Percentiles rank a stretch among this genome's conserved stretches.
Conservation (phyloP, 37 sponge, comb jelly and placozoan species). For the Axinella damicornis region DNA sequence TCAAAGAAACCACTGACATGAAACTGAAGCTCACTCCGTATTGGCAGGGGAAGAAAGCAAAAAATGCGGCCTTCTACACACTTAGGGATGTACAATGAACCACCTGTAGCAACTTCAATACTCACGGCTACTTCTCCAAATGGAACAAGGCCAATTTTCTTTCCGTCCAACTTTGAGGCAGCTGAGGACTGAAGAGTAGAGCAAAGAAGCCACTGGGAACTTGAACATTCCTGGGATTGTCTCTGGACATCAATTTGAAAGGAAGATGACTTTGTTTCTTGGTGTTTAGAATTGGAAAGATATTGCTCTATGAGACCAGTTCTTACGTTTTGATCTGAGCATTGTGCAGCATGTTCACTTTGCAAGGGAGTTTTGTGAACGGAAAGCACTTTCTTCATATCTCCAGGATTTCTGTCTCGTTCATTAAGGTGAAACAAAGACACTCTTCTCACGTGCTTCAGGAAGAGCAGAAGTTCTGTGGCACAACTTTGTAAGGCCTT, state of each 20-base stretch:
- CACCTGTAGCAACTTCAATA: neutral
- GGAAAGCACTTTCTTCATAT: slow-evolving; percentile 5
- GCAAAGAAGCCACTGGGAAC: slow-evolving; percentile 23
- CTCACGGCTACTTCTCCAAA: slow-evolving; percentile 49
- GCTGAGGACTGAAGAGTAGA: slow-evolving; percentile 14
- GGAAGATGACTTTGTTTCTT: neutral
- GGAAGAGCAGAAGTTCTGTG: slow-evolving; percentile 62
- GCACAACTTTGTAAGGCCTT: slow-evolving; percentile 24
- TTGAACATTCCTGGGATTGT: neutral
- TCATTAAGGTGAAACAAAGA: slow-evolving; percentile 48
- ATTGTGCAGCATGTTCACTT: neutral
- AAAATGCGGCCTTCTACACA: slow-evolving; percentile 27
- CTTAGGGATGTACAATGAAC: neutral
- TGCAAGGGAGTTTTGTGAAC: neutral
- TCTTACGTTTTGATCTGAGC: no score
- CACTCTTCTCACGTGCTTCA: slow-evolving; percentile 51
- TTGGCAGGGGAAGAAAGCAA: slow-evolving; percentile 72
- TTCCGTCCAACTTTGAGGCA: neutral
- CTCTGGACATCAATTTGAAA: neutral
- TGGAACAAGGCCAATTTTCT: slow-evolving; percentile 33
- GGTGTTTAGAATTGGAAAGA: no score
- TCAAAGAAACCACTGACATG: slow-evolving; percentile 73
- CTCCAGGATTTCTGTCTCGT: slow-evolving; percentile 1
- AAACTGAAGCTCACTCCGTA: slow-evolving; percentile 32
- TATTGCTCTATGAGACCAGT: no score